These are phyloP conservation scores for Brachirus orientalis DNA, from an alignment of 2,113 vertebrate species.

Conservation along the genomic window DNA sequence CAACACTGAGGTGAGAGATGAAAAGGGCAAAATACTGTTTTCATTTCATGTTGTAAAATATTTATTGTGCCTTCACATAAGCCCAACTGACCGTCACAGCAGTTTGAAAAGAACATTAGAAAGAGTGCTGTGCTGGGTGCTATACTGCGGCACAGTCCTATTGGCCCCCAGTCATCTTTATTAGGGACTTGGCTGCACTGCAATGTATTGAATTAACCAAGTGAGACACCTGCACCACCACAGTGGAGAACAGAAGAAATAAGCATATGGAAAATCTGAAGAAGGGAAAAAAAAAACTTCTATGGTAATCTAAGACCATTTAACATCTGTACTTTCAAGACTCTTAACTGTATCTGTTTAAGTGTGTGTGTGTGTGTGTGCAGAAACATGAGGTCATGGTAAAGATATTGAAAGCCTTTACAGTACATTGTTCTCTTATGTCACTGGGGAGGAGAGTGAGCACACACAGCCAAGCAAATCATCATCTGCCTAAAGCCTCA, in stretches of 20 bases:
- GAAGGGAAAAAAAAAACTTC: not conserved
- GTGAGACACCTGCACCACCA: constrained; percentile 64
- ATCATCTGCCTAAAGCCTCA: constrained; percentile 65
- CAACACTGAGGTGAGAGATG: constrained; percentile 58
- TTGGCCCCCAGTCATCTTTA: constrained; percentile 68
- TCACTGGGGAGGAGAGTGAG: constrained; percentile 63
- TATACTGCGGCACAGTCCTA: constrained; percentile 48
- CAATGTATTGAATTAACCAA: constrained; percentile 56
- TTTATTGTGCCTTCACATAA: constrained; percentile 78
- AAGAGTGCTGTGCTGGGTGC: constrained; percentile 44
- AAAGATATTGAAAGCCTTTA: constrained; percentile 76
- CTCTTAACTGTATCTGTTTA: constrained; percentile 18
- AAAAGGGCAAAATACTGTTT: constrained; percentile 80
- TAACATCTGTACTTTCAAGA: constrained; percentile 48
- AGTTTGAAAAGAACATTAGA: constrained; percentile 72
- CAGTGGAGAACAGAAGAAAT: constrained; percentile 21
- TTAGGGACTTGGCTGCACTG: constrained; percentile 48
- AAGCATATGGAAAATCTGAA: constrained; percentile 48
- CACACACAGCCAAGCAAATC: constrained; percentile 70
- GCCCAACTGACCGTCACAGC: constrained; percentile 69
- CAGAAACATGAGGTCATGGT: constrained; percentile 75
- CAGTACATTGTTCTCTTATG: constrained; percentile 75
- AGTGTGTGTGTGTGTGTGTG: constrained; percentile 30
- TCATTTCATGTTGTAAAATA: constrained; percentile 80
- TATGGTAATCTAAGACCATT: constrained; percentile 52